Evolutionary conservation across 2,113 vertebrate genomes (phyloP).

Genomic region (Corythaeola cristata): DNA sequence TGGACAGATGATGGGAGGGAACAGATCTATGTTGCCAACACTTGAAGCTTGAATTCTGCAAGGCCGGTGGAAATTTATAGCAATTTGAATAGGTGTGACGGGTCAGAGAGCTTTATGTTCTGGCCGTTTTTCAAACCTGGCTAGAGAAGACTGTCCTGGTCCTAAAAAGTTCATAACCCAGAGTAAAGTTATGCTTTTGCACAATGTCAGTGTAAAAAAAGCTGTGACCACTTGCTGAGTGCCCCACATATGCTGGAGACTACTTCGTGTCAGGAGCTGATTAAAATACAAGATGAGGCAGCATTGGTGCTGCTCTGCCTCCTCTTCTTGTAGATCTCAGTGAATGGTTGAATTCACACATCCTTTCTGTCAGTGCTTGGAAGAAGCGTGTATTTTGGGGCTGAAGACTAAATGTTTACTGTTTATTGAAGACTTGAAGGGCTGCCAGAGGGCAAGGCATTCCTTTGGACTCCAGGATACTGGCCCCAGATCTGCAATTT

Average conservation of each 20-base stretch:
- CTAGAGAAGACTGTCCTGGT: background rate
- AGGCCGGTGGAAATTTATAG: background rate
- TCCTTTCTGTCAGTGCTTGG: background rate
- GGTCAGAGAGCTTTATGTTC: background rate
- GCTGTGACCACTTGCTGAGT: background rate
- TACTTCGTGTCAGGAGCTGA: background rate
- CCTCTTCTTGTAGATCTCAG: background rate
- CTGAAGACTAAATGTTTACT: background rate
- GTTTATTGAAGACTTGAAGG: background rate
- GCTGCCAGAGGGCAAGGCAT: background rate
- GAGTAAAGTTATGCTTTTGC: background rate
- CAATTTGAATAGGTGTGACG: background rate
- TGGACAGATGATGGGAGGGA: background rate
- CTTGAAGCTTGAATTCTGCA: background rate
- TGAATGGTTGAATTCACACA: background rate
- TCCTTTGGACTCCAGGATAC: background rate
- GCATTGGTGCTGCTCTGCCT: background rate
- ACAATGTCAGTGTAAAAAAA: background rate
- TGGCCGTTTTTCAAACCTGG: background rate
- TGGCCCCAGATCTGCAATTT: background rate
- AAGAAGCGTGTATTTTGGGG: background rate
- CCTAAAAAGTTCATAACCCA: background rate
- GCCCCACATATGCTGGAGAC: rapidly evolving
- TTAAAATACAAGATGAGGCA: background rate
- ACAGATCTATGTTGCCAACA: rapidly evolving